Percentiles rank a stretch among this genome's conserved stretches.
phyloP scores from a whole-genome alignment of 2,797 vertebrate species.

The Amblyraja radiata region DNA sequence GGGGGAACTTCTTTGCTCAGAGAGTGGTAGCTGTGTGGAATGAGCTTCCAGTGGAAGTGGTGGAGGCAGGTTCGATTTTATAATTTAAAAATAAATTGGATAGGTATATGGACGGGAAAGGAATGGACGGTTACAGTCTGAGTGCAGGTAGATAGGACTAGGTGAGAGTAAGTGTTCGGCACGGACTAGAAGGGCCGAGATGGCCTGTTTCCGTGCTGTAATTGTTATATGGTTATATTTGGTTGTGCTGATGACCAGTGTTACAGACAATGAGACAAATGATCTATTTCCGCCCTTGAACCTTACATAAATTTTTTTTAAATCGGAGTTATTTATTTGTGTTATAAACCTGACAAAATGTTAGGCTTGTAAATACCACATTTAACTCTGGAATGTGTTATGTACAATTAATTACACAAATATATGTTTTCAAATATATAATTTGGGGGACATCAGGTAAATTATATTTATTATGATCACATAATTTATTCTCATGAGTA shows the following conservation, averaged over 20 bases:
- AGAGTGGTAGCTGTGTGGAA: too few relatives aligned
- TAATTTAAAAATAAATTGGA: too few relatives aligned
- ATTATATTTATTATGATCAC: not conserved
- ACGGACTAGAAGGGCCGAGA: too few relatives aligned
- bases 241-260: not conserved
- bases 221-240: too few relatives aligned
- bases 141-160: too few relatives aligned
- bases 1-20: too few relatives aligned
- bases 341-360: not conserved
- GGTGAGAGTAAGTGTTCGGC: too few relatives aligned
- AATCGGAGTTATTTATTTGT: not conserved
- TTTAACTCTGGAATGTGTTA: not conserved
- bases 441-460: not conserved
- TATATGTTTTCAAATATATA: not conserved
- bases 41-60: too few relatives aligned
- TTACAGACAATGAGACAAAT: not conserved
- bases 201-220: too few relatives aligned
- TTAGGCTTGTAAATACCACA: not conserved
- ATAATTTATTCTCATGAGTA: constrained; percentile 62
- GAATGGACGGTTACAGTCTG: too few relatives aligned
- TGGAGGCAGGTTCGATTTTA: too few relatives aligned
- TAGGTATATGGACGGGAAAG: too few relatives aligned
- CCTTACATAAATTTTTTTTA: not conserved
- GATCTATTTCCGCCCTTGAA: not conserved
- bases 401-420: not conserved